A percentile compares a stretch with the other conserved stretches of the same genome.
Conservation (phyloP, 2,888 invertebrate genomes). For the Papilio demoleus region DNA sequence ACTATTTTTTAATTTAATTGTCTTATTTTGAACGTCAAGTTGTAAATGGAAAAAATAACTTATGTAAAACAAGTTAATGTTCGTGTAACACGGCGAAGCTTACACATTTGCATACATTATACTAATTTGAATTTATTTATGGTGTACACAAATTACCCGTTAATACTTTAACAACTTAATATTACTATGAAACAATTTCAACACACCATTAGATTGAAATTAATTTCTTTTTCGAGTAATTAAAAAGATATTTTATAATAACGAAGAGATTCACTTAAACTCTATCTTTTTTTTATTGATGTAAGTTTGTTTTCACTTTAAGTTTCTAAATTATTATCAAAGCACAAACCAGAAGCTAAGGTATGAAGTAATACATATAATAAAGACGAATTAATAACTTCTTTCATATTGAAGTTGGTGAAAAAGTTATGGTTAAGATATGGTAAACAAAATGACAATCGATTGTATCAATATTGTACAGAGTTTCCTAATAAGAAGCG, state of each 20-base stretch:
- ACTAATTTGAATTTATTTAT: conserved; percentile 36
- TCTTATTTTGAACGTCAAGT: neutral
- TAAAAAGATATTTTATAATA: neutral
- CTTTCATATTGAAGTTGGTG: no score
- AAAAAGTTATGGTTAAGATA: neutral
- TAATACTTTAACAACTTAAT: no score
- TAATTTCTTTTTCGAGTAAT: neutral
- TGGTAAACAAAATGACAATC: neutral
- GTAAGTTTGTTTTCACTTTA: no score
- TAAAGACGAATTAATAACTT: no score
- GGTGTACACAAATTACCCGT: neutral
- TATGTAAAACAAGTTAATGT: conserved; percentile 16
- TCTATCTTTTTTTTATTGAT: neutral
- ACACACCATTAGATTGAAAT: neutral
- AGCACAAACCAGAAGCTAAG: no score
- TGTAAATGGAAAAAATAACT: conserved; percentile 14
- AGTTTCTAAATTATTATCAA: no score
- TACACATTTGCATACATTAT: conserved; percentile 37
- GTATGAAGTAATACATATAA: no score
- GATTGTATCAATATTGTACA: conserved; percentile 17
- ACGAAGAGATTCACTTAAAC: neutral
- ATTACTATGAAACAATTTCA: neutral
- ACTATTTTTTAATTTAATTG: conserved; percentile 32
- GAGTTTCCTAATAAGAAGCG: conserved; percentile 46
- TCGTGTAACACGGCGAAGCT: conserved; percentile 20